A percentile compares a stretch with the other conserved stretches of the same genome.
phyloP scores from a whole-genome alignment of 2,888 invertebrate genomes.

The Nomada ferruginata region DNA sequence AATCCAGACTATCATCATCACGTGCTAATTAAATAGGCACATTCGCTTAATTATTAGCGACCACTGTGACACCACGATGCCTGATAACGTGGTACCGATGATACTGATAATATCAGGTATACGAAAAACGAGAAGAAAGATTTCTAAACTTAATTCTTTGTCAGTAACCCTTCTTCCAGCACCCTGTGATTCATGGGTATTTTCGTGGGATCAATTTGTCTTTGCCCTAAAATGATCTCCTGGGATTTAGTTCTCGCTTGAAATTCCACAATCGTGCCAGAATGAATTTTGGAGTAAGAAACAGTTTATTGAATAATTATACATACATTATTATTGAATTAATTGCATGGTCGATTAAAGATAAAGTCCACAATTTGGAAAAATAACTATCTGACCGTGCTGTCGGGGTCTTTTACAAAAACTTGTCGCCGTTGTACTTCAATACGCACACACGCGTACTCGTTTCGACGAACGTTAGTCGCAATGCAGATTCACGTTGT shows the following conservation, averaged over 20 bases:
- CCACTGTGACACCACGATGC: slow-evolving; percentile 33
- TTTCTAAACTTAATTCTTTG: not conserved
- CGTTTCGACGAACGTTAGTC: not conserved
- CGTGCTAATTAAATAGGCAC: slow-evolving; percentile 72
- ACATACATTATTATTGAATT: not conserved
- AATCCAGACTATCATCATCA: slow-evolving; percentile 70
- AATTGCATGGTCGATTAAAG: not conserved
- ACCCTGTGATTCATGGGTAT: not conserved
- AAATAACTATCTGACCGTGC: not conserved
- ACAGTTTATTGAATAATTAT: not conserved
- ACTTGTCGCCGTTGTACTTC: not conserved
- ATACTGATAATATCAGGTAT: not conserved
- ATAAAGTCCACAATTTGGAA: not conserved
- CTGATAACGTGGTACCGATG: slow-evolving; percentile 26
- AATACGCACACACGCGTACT: not conserved
- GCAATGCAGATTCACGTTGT: not conserved
- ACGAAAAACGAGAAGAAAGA: not conserved
- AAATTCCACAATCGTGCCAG: not conserved
- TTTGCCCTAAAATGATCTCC: not conserved
- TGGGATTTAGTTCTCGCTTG: not conserved
- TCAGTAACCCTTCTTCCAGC: not conserved
- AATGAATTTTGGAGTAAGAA: not conserved
- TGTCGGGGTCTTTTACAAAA: not conserved
- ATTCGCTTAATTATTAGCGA: slow-evolving; percentile 55
- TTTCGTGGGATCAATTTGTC: not conserved